Evolutionary conservation across 2,797 vertebrate genomes (phyloP), one percentile per base, ranked within the genome.

Genomic region (Gambusia yucatana): DNA sequence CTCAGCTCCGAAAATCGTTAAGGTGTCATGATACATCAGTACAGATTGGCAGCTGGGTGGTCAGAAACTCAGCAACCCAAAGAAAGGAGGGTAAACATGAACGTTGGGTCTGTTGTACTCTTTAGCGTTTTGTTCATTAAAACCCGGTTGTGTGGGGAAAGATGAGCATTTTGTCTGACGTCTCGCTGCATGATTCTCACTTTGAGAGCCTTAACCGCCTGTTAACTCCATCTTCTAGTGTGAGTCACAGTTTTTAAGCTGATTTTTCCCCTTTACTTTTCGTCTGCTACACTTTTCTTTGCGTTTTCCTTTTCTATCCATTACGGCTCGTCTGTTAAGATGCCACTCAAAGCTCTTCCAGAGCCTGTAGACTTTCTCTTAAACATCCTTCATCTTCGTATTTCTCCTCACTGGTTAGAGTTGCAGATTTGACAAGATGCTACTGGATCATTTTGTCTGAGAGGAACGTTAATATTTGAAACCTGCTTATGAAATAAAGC

Each of bases 401-500:
- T 55, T 74, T 81, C 78, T 71, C 67, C 30, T 41, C 61, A 28
- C 65, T 36, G 77, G 46, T 85, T 84, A 20, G 47, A 81, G 87
- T 82, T 89, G 84, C 71, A 83, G 92, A 90, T 93, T 87, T 86
- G 44, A 75, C 30, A 77, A 93, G 86, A 90, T 95, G 92, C 95
- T 95, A 96, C 95, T 95, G 96, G 92, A 82, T 90, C 89, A 89
- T 85, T 87, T 85, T 88, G 85, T 85, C 88, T 87, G 83, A 88
- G 87, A 90, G 88, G 75, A 80, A 92, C 94, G 94, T 96, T 95
- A 95, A 91, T 36, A 36, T 63, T 20, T 22, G 6, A 91, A 59
- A 93, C 91, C 92, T 82, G 80, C 93, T 94, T 83, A 78, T 92
- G 94, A 94, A 93, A 93, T 91, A 92, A 93, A 94, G 90, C 67